Conservation (phyloP, 1,140 invertebrate genomes). For the Carposina sasakii region DNA sequence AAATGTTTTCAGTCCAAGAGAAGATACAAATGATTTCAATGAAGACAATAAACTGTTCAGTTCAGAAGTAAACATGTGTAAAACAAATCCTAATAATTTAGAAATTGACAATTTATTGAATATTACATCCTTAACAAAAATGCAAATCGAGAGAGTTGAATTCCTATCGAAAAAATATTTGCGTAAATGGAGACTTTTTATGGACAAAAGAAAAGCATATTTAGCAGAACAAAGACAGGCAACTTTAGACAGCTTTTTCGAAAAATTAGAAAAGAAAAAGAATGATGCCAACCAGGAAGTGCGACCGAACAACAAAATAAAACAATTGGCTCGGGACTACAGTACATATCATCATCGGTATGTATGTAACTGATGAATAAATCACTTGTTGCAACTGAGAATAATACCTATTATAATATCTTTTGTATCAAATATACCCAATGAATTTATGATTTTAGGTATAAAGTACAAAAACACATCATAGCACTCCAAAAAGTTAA, state of each 20-base stretch:
- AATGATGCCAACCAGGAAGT: constrained; percentile 20
- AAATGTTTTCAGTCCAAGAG: too few relatives aligned
- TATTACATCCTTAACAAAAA: constrained; percentile 29
- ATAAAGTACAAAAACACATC: constrained; percentile 76
- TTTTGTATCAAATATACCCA: too few relatives aligned
- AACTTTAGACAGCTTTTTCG: constrained; percentile 50
- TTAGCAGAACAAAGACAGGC: constrained; percentile 34
- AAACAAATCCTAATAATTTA: too few relatives aligned
- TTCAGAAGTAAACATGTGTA: too few relatives aligned
- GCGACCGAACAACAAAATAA: constrained; percentile 33
- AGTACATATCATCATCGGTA: constrained; percentile 58
- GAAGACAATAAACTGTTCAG: too few relatives aligned
- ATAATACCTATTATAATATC: too few relatives aligned
- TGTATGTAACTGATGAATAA: not conserved
- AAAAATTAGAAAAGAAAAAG: constrained; percentile 53
- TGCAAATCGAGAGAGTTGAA: constrained; percentile 26
- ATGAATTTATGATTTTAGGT: constrained; percentile 52
- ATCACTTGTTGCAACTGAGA: constrained; percentile 4
- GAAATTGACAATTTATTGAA: constrained; percentile 28
- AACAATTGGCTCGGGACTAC: constrained; percentile 40
- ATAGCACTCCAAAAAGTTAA: constrained; percentile 77
- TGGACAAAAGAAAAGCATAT: constrained; percentile 26
- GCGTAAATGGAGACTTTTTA: constrained; percentile 38
- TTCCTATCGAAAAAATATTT: constrained; percentile 41
- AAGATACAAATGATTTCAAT: constrained; percentile 12